phyloP scores from a whole-genome alignment of 2,888 invertebrate genomes.

The Auanema freiburgensis region DNA sequence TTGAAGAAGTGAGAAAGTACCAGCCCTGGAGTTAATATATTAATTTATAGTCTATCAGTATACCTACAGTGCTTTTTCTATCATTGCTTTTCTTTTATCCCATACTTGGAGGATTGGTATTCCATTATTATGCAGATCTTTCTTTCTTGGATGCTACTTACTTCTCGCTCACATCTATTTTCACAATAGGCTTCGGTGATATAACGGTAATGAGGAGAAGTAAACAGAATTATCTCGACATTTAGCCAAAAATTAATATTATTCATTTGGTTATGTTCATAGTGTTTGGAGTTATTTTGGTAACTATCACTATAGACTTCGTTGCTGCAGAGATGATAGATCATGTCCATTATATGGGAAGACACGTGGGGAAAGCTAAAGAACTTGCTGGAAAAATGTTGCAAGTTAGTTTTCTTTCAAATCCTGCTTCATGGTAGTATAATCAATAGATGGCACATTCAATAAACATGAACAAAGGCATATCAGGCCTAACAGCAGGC shows the following conservation, averaged over 20 bases:
- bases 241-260: constrained; percentile 47
- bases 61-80: constrained; percentile 44
- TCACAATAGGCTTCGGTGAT: constrained; percentile 51
- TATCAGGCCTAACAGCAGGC: constrained; percentile 37
- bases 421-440: not conserved
- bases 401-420: constrained; percentile 18
- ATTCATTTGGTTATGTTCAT: constrained; percentile 42
- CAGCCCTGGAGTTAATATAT: not conserved
- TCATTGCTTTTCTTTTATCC: constrained; percentile 39
- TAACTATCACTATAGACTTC: constrained; percentile 48
- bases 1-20: constrained; percentile 28
- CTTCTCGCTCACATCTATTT: constrained; percentile 46
- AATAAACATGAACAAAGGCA: constrained; percentile 39
- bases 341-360: constrained; percentile 49
- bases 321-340: constrained; percentile 49
- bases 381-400: constrained; percentile 47
- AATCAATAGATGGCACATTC: constrained; percentile 39
- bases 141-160: constrained; percentile 41
- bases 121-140: constrained; percentile 31
- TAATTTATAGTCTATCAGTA: constrained; percentile 30
- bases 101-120: constrained; percentile 30
- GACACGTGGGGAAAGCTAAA: constrained; percentile 46
- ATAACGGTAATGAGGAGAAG: constrained; percentile 24
- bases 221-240: not conserved
- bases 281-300: constrained; percentile 42